These are phyloP conservation scores for Eupithecia abbreviata DNA, from an alignment of 2,888 invertebrate genomes.

Conservation along the genomic window DNA sequence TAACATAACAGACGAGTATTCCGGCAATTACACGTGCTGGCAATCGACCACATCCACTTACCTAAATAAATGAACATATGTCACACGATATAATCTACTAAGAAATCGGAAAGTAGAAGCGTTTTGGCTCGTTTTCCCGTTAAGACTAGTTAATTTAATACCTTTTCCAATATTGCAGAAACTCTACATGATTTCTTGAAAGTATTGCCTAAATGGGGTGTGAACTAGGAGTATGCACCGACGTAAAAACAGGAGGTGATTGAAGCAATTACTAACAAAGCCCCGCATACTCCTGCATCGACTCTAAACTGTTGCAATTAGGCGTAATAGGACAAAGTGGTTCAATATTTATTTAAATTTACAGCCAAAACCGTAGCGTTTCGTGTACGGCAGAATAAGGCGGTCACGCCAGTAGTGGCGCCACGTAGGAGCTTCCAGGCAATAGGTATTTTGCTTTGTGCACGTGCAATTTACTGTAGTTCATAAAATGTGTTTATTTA, in stretches of 20 bases:
- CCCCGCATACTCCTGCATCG: slow-evolving; percentile 40
- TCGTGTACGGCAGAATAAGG: slow-evolving; percentile 62
- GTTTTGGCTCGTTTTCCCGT: not conserved
- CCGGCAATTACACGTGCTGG: slow-evolving; percentile 43
- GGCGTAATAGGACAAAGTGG: slow-evolving; percentile 54
- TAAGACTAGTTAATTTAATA: not conserved
- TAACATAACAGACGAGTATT: slow-evolving; percentile 38
- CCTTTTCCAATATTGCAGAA: not conserved
- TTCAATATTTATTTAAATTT: slow-evolving; percentile 63
- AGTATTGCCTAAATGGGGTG: not conserved
- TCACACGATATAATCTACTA: not conserved
- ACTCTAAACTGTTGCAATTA: slow-evolving; percentile 56
- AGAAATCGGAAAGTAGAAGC: not conserved
- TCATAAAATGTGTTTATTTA: slow-evolving; percentile 46
- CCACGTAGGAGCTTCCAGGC: slow-evolving; percentile 59
- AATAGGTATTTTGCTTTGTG: slow-evolving; percentile 54
- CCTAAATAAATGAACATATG: slow-evolving; percentile 9
- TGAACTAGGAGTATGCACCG: not conserved
- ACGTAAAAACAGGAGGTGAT: slow-evolving; percentile 15
- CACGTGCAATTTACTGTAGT: slow-evolving; percentile 62
- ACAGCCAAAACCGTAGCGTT: slow-evolving; percentile 63
- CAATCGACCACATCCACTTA: slow-evolving; percentile 14
- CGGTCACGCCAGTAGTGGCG: slow-evolving; percentile 68
- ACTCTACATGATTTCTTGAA: not conserved
- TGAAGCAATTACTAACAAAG: slow-evolving; percentile 32